These are phyloP conservation scores for Acleris holmiana DNA, from an alignment of 2,888 invertebrate genomes.

Conservation along the genomic window DNA sequence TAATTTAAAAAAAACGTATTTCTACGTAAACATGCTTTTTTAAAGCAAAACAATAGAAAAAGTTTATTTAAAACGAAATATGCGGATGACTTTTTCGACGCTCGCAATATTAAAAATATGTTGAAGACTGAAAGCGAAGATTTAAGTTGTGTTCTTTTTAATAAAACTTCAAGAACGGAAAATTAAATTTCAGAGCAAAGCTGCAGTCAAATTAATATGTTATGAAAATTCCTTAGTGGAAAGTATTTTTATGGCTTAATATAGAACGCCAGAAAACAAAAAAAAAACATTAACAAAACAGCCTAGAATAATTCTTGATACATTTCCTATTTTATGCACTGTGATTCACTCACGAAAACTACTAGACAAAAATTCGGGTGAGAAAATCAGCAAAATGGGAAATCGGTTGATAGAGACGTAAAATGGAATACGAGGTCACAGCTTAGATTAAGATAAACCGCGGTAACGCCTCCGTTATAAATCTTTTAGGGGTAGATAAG, in stretches of 20 bases:
- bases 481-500: conserved; percentile 67
- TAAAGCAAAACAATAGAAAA: neutral
- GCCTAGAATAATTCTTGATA: too few species aligned
- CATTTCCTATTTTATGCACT: too few species aligned
- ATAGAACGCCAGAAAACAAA: neutral
- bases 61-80: conserved; percentile 10
- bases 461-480: conserved; percentile 64
- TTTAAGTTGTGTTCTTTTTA: conserved; percentile 34
- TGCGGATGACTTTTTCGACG: conserved; percentile 10
- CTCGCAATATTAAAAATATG: conserved; percentile 24
- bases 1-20: too few species aligned
- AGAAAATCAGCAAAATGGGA: conserved; percentile 42
- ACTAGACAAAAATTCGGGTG: neutral
- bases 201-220: conserved; percentile 21
- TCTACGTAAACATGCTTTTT: neutral
- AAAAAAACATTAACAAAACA: too few species aligned
- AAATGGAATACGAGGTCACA: conserved; percentile 45
- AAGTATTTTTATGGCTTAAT: neutral
- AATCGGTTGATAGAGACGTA: conserved; percentile 61
- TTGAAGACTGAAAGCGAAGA: conserved; percentile 26
- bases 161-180: conserved; percentile 31
- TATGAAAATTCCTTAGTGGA: conserved; percentile 23
- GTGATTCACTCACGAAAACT: neutral
- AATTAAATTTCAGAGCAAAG: conserved; percentile 30
- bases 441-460: conserved; percentile 69